Base-by-base conservation (phyloP, 2,797 vertebrate genomes). In the Poecilia picta region DNA sequence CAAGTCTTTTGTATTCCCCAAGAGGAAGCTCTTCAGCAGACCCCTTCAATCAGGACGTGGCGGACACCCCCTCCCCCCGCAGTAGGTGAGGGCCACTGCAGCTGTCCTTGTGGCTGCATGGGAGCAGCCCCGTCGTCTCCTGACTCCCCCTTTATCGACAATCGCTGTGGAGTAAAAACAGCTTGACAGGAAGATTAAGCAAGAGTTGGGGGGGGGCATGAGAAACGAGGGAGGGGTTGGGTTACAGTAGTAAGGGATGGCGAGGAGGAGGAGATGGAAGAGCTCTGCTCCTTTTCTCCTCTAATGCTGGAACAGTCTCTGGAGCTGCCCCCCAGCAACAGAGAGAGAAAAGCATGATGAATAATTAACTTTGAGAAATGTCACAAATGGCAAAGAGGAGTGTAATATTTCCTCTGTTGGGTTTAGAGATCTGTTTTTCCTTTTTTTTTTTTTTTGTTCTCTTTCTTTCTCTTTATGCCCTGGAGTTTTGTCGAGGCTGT, bases 301-400 rank as follows among this genome's bases (percentile, higher is more conserved):
- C 88, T 87, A 78, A 76, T 71, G 85, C 83, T 82, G 88, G 87
- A 89, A 89, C 85, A 82, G 88, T 92, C 90, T 91, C 91, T 82
- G 81, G 90, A 91, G 89, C 85, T 89, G 83, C 91, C 93, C 93
- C 81, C 83, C 81, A 89, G 92, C 90, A 89, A 84, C 89, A 85
- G 86, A 91, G 88, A 83, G 85, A 95, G 91, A 92, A 95, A 95
- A 94, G 94, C 93, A 92, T 90, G 88, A 95, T 96, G 91, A 96
- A 96, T 96, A 95, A 95, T 96, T 96, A 95, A 95, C 90, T 91
- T 59, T 0, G 45, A 93, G 92, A 95, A 95, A 95, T 96, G 93
- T 95, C 94, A 94, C 92, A 89, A 93, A 91, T 83, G 85, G 90
- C 94, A 91, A 81, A 90, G 91, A 90, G 88, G 83, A 93, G 90